These are phyloP conservation scores for Drosophila trichaetosa DNA, from an alignment of 2,888 invertebrate species.

Conservation along the genomic window DNA sequence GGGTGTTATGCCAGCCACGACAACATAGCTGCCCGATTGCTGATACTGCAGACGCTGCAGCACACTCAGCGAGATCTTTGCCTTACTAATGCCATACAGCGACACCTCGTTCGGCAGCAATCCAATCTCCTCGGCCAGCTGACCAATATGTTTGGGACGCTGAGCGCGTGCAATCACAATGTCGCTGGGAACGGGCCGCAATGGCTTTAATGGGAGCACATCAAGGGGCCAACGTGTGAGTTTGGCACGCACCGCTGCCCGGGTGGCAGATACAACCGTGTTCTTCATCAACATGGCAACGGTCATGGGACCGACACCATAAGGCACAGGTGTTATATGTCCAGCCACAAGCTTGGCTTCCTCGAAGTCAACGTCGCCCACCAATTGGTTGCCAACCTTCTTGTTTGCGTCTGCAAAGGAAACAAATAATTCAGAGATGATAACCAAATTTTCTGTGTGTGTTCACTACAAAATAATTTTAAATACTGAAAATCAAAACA, in stretches of 20 bases:
- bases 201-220: conserved; percentile 88
- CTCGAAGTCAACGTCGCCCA: conserved; percentile 97
- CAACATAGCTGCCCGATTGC: conserved; percentile 94
- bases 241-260: conserved; percentile 86
- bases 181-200: conserved; percentile 94
- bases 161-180: conserved; percentile 95
- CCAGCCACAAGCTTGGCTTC: conserved; percentile 93
- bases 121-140: conserved; percentile 94
- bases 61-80: conserved; percentile 94
- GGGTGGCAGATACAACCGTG: conserved; percentile 93
- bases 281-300: conserved; percentile 99
- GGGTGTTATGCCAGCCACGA: conserved; percentile 98
- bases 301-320: conserved; percentile 99
- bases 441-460: neutral
- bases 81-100: conserved; percentile 96
- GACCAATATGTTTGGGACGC: conserved; percentile 92
- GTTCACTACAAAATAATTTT: conserved; percentile 8
- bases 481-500: conserved; percentile 6
- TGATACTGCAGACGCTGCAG: conserved; percentile 90
- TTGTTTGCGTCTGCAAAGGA: conserved; percentile 89
- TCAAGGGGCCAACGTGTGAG: conserved; percentile 90
- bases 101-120: conserved; percentile 92
- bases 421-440: neutral
- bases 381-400: conserved; percentile 91
- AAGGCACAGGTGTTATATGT: conserved; percentile 97